phyloP scores from a whole-genome alignment of 2,888 invertebrate species.

The Ennomos fuscantarius region DNA sequence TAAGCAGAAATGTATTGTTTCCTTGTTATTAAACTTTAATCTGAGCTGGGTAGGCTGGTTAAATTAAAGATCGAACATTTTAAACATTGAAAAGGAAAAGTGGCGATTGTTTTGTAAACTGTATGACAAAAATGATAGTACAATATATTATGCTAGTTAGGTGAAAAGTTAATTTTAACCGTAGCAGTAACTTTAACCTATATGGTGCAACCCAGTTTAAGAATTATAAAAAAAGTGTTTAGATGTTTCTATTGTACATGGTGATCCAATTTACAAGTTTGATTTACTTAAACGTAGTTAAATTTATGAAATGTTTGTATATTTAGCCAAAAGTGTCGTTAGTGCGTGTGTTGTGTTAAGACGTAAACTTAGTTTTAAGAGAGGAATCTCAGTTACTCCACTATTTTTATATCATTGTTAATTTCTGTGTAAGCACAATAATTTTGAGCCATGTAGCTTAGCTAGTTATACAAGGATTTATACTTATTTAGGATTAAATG shows the following conservation, averaged over 20 bases:
- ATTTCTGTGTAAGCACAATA: constrained; percentile 59
- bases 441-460: constrained; percentile 53
- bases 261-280: constrained; percentile 23
- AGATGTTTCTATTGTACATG: constrained; percentile 2
- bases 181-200: no score
- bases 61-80: no score
- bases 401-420: constrained; percentile 58
- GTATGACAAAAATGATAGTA: no score
- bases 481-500: constrained; percentile 52
- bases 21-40: no score
- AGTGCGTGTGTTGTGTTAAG: constrained; percentile 39
- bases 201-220: no score
- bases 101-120: no score
- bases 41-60: no score
- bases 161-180: no score
- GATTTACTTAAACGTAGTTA: constrained; percentile 26
- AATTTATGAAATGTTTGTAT: constrained; percentile 34
- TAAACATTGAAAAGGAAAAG: no score
- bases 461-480: constrained; percentile 54
- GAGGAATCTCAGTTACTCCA: constrained; percentile 63
- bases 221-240: constrained; percentile 3
- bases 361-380: constrained; percentile 37
- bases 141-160: no score
- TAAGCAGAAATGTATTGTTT: no score
- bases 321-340: constrained; percentile 35